phyloP scores from a whole-genome alignment of 2,113 vertebrate species.

The Carassius auratus region DNA sequence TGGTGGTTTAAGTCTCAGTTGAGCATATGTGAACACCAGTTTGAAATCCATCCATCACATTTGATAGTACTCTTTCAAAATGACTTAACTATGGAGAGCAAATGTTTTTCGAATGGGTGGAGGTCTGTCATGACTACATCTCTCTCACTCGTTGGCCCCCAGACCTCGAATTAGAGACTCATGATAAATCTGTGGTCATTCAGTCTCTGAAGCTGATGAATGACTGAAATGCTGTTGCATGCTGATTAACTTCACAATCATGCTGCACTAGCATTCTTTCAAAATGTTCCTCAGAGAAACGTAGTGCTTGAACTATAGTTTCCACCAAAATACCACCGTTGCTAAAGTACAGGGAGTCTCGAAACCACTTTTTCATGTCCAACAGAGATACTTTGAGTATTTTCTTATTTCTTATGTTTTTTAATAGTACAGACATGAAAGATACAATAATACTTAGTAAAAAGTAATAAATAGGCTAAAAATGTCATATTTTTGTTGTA shows the following conservation, averaged over 20 bases:
- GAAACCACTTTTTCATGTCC: background rate
- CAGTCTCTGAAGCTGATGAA: slow-evolving; percentile 33
- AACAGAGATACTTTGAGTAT: background rate
- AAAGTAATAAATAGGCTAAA: no score
- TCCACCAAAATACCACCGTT: background rate
- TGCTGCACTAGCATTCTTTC: background rate
- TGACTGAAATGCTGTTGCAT: slow-evolving; percentile 22
- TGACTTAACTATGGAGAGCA: background rate
- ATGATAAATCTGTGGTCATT: slow-evolving; percentile 13
- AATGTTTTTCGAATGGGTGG: background rate
- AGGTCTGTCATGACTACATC: background rate
- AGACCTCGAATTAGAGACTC: slow-evolving; percentile 15
- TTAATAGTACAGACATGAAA: no score
- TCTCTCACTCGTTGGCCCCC: background rate
- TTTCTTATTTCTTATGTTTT: no score
- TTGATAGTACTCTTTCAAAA: background rate
- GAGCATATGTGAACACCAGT: background rate
- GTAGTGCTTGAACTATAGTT: background rate
- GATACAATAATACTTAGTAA: no score
- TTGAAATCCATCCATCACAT: background rate
- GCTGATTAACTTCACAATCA: slow-evolving; percentile 3
- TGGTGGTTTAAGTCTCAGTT: slow-evolving; percentile 1
- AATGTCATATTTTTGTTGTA: no score
- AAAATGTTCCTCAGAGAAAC: background rate
- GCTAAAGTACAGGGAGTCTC: background rate